Evolutionary conservation across 2,888 invertebrate species (phyloP), one percentile per base, ranked within the genome.

Genomic region (Girardia tigrina): DNA sequence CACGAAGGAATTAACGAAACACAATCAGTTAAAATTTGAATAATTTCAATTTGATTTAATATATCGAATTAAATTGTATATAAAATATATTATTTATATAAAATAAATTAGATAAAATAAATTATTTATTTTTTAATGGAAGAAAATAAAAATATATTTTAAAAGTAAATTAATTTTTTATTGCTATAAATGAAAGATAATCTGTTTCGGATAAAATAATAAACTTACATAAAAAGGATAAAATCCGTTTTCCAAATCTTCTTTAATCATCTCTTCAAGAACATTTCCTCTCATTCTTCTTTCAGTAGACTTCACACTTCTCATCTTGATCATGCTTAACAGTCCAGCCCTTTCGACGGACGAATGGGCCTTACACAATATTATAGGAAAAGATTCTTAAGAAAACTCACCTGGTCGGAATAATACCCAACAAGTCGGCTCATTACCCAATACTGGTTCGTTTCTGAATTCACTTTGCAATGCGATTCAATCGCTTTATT

Each of bases 261-360:
- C 73, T 29, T 42, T 28, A 16, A 78, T 78, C 1, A 76, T 76
- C 29, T 76, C 20, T 20, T 28, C 12, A 16, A 78, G 42, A n/a
- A 42, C 42, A 12, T 29, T 72, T 20, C 78, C 77, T 4, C 89
- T 86, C 0, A 79, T 84, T 71, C 87, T 85, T 71, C 89, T 89
- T 78, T 89, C 87, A 16, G 86, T 86, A 0, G 89, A 85, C 76
- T 88, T 87, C 70, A 94, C 83, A 29, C 90, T 85, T 77, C 89
- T 87, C 87, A 92, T 89, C 77, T 87, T 88, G 83, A 92, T 88
- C 0, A 90, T 90, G 0, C 89, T 90, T 14, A 79, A 72, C n/a
- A 79, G 42, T n/a, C 74, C 76, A 1, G 79, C 79, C 29, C 76
- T 76, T 27, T 79, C 79, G 0, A 78, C 78, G 4, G 78, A 79